phyloP scores from a whole-genome alignment of 2,797 vertebrate genomes.

The Acanthurus lineatus region DNA sequence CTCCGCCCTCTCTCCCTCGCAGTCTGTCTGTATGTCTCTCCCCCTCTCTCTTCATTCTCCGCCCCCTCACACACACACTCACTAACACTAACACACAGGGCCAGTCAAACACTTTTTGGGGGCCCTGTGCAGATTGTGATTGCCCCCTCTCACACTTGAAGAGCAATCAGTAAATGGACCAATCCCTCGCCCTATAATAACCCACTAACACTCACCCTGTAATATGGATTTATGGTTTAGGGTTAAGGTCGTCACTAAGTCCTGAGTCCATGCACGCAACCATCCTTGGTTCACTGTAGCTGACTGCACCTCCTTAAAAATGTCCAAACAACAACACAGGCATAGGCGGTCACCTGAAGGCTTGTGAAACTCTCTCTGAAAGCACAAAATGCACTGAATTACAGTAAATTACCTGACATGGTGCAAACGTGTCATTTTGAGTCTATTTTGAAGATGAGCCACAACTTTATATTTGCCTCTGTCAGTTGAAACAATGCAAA shows the following conservation, averaged over 20 bases:
- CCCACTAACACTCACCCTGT: neutral
- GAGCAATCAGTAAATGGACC: neutral
- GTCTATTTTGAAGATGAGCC: neutral
- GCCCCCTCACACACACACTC: neutral
- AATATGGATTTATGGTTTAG: neutral
- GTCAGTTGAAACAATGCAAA: neutral
- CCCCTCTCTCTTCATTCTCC: too few species aligned
- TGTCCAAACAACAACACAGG: too few species aligned
- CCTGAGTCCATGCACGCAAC: too few species aligned
- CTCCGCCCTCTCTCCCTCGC: conserved; percentile 21
- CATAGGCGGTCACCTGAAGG: too few species aligned
- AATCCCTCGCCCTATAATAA: neutral
- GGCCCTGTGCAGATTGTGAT: neutral
- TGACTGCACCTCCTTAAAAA: too few species aligned
- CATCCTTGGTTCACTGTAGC: too few species aligned
- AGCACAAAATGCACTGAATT: neutral
- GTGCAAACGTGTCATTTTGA: too few species aligned
- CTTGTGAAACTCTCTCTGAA: neutral
- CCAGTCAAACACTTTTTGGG: neutral
- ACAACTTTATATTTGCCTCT: neutral
- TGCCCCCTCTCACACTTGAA: neutral
- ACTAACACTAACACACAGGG: neutral
- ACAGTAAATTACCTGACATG: neutral
- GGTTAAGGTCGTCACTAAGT: too few species aligned
- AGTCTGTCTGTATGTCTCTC: too few species aligned